These are phyloP conservation scores for Zaprionus nigranus DNA, from an alignment of 1,140 invertebrate genomes.

Conservation along the genomic window DNA sequence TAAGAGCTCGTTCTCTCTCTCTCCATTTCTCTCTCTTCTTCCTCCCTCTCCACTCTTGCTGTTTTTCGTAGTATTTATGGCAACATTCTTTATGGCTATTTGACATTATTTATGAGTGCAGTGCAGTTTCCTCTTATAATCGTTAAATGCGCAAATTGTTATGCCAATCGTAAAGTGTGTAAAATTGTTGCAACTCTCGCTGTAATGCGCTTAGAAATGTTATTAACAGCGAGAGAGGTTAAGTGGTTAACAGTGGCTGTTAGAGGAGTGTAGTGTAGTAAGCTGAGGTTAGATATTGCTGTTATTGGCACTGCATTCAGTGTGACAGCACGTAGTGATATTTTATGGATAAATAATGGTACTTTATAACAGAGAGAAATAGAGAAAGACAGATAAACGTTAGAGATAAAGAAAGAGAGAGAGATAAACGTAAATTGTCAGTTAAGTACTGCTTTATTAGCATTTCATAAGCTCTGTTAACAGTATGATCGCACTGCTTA, in stretches of 20 bases:
- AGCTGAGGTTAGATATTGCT: neutral
- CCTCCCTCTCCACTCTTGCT: neutral
- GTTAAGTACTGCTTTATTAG: neutral
- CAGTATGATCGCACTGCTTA: neutral
- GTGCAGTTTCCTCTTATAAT: slow-evolving; percentile 9
- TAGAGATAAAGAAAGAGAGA: no score
- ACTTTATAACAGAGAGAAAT: no score
- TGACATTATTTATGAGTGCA: slow-evolving; percentile 18
- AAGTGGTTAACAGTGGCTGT: neutral
- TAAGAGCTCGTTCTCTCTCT: neutral
- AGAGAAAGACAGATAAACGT: neutral
- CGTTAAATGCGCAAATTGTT: slow-evolving; percentile 10
- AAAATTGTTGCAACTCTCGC: neutral
- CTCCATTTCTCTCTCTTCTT: no score
- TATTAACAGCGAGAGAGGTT: neutral
- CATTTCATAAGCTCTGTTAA: neutral
- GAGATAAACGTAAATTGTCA: no score
- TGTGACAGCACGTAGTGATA: no score
- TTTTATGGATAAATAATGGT: neutral
- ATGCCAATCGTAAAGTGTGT: neutral
- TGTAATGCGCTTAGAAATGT: slow-evolving; percentile 1
- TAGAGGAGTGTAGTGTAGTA: no score
- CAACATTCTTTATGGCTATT: neutral
- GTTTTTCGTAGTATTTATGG: slow-evolving; percentile 3
- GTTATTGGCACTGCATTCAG: neutral